Conservation (phyloP, 2,888 invertebrate genomes). For the Auanema freiburgensis region DNA sequence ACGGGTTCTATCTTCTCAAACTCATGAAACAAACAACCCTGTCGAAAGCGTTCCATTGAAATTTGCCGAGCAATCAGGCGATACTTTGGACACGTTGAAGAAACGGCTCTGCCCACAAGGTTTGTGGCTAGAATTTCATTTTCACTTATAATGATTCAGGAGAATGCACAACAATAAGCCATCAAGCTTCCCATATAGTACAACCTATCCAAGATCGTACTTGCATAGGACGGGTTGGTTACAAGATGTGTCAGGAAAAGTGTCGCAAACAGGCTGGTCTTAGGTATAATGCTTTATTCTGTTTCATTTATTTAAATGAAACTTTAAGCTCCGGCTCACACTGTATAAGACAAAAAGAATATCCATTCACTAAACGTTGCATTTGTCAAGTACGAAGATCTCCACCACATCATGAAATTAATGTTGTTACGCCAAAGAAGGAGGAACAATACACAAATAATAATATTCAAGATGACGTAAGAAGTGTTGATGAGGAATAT, state of each 20-base stretch:
- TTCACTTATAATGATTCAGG: slow-evolving; percentile 11
- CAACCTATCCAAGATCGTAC: slow-evolving; percentile 14
- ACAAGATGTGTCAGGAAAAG: background rate
- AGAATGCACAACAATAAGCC: slow-evolving; percentile 20
- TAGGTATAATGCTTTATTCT: background rate
- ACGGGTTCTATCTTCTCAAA: slow-evolving; percentile 7
- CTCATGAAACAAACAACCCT: slow-evolving; percentile 1
- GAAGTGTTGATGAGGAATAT: background rate
- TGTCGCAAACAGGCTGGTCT: background rate
- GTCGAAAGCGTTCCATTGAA: slow-evolving; percentile 9
- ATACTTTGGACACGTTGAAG: slow-evolving; percentile 8
- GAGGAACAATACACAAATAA: slow-evolving; percentile 15
- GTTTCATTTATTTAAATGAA: background rate
- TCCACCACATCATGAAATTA: slow-evolving; percentile 22
- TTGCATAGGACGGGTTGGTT: slow-evolving; percentile 27
- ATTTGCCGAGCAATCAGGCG: background rate
- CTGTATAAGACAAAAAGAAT: slow-evolving; percentile 42
- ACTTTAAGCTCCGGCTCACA: slow-evolving; percentile 29
- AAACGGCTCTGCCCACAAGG: background rate
- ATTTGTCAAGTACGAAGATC: slow-evolving; percentile 41
- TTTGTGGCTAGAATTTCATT: background rate
- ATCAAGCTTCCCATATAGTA: slow-evolving; percentile 14
- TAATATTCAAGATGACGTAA: slow-evolving; percentile 7
- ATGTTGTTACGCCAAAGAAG: slow-evolving; percentile 15
- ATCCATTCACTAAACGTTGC: slow-evolving; percentile 38